Conservation (phyloP, 2,113 vertebrate genomes). For the Otis tarda region DNA sequence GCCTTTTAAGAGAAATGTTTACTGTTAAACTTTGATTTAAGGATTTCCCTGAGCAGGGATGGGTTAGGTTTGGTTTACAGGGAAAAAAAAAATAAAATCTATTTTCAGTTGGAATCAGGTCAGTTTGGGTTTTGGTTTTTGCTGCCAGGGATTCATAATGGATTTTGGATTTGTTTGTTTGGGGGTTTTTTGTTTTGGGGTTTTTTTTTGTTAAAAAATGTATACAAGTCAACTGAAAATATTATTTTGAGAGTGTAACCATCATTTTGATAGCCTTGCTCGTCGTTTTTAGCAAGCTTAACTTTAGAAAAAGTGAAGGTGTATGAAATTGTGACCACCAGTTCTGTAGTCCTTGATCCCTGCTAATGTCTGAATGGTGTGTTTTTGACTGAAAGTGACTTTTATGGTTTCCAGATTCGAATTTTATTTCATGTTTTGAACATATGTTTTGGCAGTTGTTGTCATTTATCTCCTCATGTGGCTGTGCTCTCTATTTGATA, state of each 20-base stretch:
- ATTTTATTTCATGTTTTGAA: slow-evolving; percentile 26
- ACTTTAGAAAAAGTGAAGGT: background rate
- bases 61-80: background rate
- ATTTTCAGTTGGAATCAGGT: background rate
- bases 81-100: background rate
- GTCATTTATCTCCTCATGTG: slow-evolving; percentile 22
- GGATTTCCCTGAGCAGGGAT: background rate
- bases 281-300: background rate
- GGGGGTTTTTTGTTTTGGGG: background rate
- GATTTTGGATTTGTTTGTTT: too few species aligned
- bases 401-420: slow-evolving; percentile 34
- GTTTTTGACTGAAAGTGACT: background rate
- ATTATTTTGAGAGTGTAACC: background rate
- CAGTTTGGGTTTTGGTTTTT: background rate
- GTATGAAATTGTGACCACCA: background rate
- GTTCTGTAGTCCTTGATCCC: background rate
- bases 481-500: slow-evolving; percentile 4
- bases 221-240: background rate
- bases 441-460: slow-evolving; percentile 20
- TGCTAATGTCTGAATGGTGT: background rate
- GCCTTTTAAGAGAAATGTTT: background rate
- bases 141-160: background rate
- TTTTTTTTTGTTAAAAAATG: background rate
- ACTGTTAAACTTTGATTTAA: background rate
- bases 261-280: background rate